These are phyloP conservation scores for Megaceryle torquata DNA, from an alignment of 2,113 vertebrate species.

Conservation along the genomic window DNA sequence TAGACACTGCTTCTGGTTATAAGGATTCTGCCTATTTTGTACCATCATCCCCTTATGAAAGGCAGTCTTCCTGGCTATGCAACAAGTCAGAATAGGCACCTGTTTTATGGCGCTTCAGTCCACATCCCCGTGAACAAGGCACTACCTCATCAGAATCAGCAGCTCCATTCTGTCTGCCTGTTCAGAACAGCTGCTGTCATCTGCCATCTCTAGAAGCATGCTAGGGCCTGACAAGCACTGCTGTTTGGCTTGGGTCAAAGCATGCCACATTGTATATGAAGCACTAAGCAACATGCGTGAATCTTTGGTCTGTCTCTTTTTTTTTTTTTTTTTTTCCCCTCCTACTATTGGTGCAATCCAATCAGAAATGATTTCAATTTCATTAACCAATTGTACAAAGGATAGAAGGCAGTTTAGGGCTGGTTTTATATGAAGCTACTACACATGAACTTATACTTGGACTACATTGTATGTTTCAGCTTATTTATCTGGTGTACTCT, in stretches of 20 bases:
- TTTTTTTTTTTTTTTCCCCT: background rate
- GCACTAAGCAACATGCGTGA: background rate
- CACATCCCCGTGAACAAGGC: background rate
- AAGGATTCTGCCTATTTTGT: background rate
- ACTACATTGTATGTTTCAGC: background rate
- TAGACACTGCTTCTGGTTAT: background rate
- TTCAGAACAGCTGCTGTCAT: background rate
- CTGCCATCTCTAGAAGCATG: background rate
- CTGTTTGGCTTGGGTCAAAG: background rate
- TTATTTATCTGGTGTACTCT: background rate
- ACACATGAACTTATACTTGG: background rate
- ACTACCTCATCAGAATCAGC: background rate
- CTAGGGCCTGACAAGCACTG: background rate
- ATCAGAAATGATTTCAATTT: background rate
- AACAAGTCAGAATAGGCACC: background rate
- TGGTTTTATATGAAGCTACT: background rate
- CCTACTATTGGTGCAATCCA: background rate
- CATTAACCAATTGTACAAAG: background rate
- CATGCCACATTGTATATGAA: background rate
- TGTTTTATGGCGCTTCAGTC: background rate
- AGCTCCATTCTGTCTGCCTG: background rate
- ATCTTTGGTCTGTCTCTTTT: background rate
- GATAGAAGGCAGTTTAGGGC: accelerated
- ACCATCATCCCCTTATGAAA: background rate
- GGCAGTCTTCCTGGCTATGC: background rate